Evolutionary conservation across 1,140 invertebrate genomes (phyloP), one percentile per base, ranked within the genome.

Genomic region (Drosophila pachea): DNA sequence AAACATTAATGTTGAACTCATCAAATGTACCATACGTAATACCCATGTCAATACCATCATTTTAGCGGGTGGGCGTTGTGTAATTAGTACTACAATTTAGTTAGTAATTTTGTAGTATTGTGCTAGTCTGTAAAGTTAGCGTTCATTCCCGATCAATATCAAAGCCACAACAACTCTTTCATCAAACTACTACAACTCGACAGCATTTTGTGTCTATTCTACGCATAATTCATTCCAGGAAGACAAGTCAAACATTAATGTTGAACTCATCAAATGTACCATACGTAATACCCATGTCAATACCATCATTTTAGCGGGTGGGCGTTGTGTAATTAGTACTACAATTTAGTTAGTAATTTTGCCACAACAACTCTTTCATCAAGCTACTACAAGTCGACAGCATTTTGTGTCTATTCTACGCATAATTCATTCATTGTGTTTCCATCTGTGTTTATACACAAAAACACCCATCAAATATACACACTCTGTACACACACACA

Each of bases 61-160:
- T 32, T 47, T 42, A 55, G 50, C 1, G 66, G 42, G 35, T 12
- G 31, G 61, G 50, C 32, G 40, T 43, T 43, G 40, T 36, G 65
- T 62, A 43, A 31, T 38, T 52, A 52, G 36, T 32, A 31, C 29
- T 16, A 47, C 29, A 32, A 52, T 35, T 53, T 67, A 61, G 58
- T 9, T 54, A 42, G 32, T 69, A 50, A 14, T 50, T 36, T 50
- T 38, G 61, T 69, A 69, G 67, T 58, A 65, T 65, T 58, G 33
- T 69, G 45, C 65, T 69, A 50, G 36, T 42, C 6, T 55, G 33
- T 40, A 52, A 12, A 36, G 52, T 52, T 56, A 69, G 67, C 36
- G 56, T 12, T 56, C 67, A 48, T 64, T 33, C 14, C 63, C 60
- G 53, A 9, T 11, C 48, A 36, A 43, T 31, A 47, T 54, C 49